These are phyloP conservation scores for Dasypus novemcinctus DNA, from an alignment of 2,113 vertebrate genomes.

Conservation along the genomic window DNA sequence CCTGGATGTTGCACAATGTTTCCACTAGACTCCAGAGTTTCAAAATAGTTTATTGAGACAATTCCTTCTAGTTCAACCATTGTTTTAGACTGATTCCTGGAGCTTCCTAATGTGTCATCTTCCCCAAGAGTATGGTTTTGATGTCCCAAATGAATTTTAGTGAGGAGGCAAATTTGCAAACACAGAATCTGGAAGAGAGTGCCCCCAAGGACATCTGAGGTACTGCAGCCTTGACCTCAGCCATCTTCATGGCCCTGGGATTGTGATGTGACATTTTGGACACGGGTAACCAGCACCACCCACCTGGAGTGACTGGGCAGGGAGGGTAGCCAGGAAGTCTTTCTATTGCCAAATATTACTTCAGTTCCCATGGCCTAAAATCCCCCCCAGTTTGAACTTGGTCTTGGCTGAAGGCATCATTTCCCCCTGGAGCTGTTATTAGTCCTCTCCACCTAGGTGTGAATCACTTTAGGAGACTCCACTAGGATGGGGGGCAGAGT, in stretches of 20 bases:
- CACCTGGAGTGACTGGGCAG: too few relatives aligned
- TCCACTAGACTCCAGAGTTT: too few relatives aligned
- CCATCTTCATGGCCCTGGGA: conserved; percentile 89
- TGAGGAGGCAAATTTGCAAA: too few relatives aligned
- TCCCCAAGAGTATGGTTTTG: too few relatives aligned
- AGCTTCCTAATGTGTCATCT: too few relatives aligned
- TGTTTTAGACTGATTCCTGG: too few relatives aligned
- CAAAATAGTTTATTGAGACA: too few relatives aligned
- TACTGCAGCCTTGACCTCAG: conserved; percentile 86
- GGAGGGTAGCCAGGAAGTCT: neutral
- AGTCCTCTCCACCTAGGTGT: neutral
- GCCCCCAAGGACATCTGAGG: conserved; percentile 88
- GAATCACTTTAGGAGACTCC: neutral
- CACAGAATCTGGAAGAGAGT: neutral
- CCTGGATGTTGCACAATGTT: too few relatives aligned
- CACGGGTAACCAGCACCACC: conserved; percentile 82
- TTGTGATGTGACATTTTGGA: conserved; percentile 89
- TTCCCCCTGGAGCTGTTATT: too few relatives aligned
- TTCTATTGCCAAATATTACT: neutral
- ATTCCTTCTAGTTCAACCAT: too few relatives aligned
- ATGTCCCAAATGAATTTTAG: too few relatives aligned
- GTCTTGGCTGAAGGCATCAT: too few relatives aligned
- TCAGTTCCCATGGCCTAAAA: neutral
- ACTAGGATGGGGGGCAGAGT: neutral
- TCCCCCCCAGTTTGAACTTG: neutral